Evolutionary conservation across 2,113 vertebrate genomes (phyloP), one percentile per base, ranked within the genome.

Genomic region (Acrocephalus kingi): DNA sequence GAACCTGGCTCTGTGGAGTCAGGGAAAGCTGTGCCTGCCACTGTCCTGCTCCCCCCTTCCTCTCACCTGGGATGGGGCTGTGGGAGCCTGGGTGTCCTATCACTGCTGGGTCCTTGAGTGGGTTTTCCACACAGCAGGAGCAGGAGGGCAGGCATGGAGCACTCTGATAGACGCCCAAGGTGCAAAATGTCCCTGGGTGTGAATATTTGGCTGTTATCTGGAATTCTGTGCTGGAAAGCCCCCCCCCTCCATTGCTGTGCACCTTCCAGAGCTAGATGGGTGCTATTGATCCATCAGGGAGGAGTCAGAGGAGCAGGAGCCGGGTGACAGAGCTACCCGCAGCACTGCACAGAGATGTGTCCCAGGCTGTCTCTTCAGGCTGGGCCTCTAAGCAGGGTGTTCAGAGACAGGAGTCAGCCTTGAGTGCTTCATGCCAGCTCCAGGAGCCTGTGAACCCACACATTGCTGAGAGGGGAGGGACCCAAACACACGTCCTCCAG

Each of bases 61-160:
- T 15, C 2, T 0, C 1, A 1, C 7, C 0, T 4, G 54, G 39
- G 19, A 52, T 0, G 2, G 54, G 27, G 52, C 71, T 89, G 39
- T 16, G 69, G 41, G 31, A 82, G 11, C 33, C 55, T 55, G 43
- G 0, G 2, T 10, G 45, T 85, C 31, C 30, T 58, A 37, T 49
- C 58, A 0, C 1, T 52, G 48, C 45, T 35, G 28, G 3, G 10
- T 75, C 35, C 41, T 39, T 46, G 23, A 17, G 7, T 49, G 61
- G 24, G 1, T n/a, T 83, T 90, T 63, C 22, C 25, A 23, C 0
- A 10, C 56, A 59, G 43, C 37, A 43, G 13, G 33, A 31, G 30
- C 51, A 69, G 49, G 28, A 72, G 25, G 35, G 10, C 31, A 76
- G 52, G 49, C 15, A 51, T 19, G 43, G 24, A 3, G 2, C 19